These are phyloP conservation scores for Rhinoderma darwinii DNA, from an alignment of 2,113 vertebrate species.

Conservation along the genomic window DNA sequence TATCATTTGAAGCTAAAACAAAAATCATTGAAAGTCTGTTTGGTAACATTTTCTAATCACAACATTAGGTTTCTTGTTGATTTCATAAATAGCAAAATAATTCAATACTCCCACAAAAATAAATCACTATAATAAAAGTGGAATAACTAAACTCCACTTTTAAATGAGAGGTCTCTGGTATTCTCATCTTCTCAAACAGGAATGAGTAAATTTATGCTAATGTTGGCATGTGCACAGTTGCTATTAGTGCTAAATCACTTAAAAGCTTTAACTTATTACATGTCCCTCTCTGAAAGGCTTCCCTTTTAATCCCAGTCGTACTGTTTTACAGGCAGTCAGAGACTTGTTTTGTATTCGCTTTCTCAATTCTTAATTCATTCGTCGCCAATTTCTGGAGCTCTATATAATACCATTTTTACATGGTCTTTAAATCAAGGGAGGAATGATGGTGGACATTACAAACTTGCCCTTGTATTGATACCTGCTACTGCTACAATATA, in stretches of 20 bases:
- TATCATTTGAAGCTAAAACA: neutral
- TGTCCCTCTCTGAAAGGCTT: constrained; percentile 50
- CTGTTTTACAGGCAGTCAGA: constrained; percentile 46
- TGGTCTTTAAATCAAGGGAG: neutral
- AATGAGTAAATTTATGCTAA: constrained; percentile 46
- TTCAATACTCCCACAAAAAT: constrained; percentile 2
- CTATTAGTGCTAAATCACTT: constrained; percentile 57
- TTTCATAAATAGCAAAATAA: constrained; percentile 30
- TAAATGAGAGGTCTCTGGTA: constrained; percentile 38
- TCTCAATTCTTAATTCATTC: constrained; percentile 35
- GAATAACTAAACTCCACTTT: constrained; percentile 11
- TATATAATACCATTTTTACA: constrained; percentile 29
- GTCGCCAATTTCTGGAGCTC: constrained; percentile 29
- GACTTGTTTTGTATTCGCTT: constrained; percentile 19
- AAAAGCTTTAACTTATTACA: constrained; percentile 54
- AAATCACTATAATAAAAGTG: constrained; percentile 23
- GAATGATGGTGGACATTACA: neutral
- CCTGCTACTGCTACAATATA: neutral
- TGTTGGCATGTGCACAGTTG: constrained; percentile 43
- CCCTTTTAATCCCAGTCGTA: constrained; percentile 41
- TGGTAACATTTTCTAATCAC: neutral
- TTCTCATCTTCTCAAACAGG: constrained; percentile 34
- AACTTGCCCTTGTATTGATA: neutral
- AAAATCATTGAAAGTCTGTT: neutral
- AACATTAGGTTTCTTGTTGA: constrained; percentile 11